These are phyloP conservation scores for Cephus pygmeus DNA, from an alignment of 2,888 invertebrate species.

Conservation along the genomic window DNA sequence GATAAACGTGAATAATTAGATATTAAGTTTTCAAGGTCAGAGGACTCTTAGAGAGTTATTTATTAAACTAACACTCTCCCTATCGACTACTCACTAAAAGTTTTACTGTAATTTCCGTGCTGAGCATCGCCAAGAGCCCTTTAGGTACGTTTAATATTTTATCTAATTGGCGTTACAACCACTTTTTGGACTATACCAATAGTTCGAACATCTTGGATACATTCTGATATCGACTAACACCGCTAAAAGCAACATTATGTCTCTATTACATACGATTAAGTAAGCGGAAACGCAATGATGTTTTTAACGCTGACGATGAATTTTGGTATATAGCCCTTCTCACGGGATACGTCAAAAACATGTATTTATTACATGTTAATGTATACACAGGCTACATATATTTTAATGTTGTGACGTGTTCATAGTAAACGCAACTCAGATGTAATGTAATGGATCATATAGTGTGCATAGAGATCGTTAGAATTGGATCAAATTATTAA, in stretches of 20 bases:
- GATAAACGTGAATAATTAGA: constrained; percentile 40
- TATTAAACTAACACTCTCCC: constrained; percentile 54
- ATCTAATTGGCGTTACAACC: constrained; percentile 29
- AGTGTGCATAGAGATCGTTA: constrained; percentile 3
- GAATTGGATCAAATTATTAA: constrained; percentile 35
- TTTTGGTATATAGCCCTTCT: neutral
- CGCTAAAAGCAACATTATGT: no score
- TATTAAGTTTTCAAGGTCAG: constrained; percentile 44
- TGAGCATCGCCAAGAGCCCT: constrained; percentile 27
- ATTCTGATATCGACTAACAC: constrained; percentile 26
- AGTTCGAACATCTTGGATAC: constrained; percentile 32
- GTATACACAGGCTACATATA: constrained; percentile 40
- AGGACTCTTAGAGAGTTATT: constrained; percentile 39
- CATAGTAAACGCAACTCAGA: constrained; percentile 49
- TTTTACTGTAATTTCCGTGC: constrained; percentile 41
- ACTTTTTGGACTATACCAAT: constrained; percentile 30
- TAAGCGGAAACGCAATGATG: neutral
- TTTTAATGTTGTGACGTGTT: constrained; percentile 59
- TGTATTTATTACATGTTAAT: constrained; percentile 16
- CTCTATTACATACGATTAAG: no score
- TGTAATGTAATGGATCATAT: constrained; percentile 30
- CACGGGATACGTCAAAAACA: neutral
- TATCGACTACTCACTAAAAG: constrained; percentile 52
- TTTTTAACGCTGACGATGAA: neutral
- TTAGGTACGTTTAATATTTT: no score